Conservation (phyloP, 2,113 vertebrate genomes). For the Dendrocopos noguchii region DNA sequence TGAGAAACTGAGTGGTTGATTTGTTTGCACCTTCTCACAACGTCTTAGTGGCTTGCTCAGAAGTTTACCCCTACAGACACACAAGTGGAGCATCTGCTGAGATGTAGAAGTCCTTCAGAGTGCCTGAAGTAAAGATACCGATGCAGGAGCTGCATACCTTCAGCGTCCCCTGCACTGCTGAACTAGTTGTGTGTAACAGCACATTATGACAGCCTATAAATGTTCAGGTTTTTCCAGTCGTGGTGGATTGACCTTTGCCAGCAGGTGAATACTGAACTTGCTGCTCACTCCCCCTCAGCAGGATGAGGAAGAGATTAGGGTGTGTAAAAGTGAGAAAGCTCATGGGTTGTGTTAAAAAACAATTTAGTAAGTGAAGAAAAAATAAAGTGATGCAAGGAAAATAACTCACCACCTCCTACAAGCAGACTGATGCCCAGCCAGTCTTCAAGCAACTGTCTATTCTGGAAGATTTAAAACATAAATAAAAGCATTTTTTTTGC, state of each 20-base stretch:
- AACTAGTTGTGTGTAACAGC: accelerated
- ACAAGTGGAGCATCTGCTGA: accelerated
- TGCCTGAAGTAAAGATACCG: background rate
- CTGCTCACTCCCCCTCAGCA: accelerated
- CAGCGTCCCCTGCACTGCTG: background rate
- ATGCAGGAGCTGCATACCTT: background rate
- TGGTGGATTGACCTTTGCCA: background rate
- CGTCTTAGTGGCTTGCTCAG: background rate
- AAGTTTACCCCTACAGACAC: accelerated
- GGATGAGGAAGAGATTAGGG: too few relatives aligned
- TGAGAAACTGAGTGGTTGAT: background rate
- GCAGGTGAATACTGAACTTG: background rate
- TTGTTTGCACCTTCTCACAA: background rate
- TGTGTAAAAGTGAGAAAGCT: background rate
- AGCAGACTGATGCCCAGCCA: background rate
- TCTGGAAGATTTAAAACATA: background rate
- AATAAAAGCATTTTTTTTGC: background rate
- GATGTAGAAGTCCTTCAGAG: background rate
- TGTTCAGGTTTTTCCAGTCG: accelerated
- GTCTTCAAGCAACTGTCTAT: background rate
- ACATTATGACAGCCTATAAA: background rate
- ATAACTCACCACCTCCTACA: background rate
- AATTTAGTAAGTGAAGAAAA: background rate
- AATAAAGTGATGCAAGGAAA: background rate
- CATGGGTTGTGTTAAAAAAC: background rate